Conservation (phyloP, 2,113 vertebrate species). For the Notarius quadriscutis region DNA sequence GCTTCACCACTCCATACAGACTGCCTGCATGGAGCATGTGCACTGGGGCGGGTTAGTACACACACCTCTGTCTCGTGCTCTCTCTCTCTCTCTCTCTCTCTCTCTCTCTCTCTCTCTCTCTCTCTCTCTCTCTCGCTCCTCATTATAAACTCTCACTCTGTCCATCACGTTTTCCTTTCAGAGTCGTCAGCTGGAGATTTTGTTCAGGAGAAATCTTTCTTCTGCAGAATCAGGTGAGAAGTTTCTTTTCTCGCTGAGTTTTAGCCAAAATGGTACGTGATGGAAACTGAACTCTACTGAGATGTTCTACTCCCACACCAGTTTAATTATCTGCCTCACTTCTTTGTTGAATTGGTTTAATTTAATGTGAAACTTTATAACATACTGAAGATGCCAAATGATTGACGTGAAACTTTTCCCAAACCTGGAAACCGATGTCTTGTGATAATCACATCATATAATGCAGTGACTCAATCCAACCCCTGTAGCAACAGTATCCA, state of each 20-base stretch:
- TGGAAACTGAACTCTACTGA: neutral
- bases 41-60: constrained; percentile 76
- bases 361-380: neutral
- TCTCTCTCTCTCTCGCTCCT: neutral
- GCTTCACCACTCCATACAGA: constrained; percentile 84
- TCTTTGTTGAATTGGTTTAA: neutral
- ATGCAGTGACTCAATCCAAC: neutral
- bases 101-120: neutral
- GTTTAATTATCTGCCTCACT: neutral
- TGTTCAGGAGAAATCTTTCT: constrained; percentile 92
- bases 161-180: constrained; percentile 57
- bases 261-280: neutral
- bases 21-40: constrained; percentile 87
- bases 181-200: constrained; percentile 83
- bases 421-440: no score
- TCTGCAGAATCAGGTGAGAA: constrained; percentile 90
- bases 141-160: neutral
- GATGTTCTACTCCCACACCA: neutral
- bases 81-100: neutral
- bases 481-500: neutral
- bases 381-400: no score
- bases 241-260: neutral
- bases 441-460: neutral
- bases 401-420: no score
- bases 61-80: neutral